Percentiles rank a stretch among this genome's conserved stretches.
phyloP scores from a whole-genome alignment of 1,140 invertebrate genomes.

The honey bee (Apis mellifera) region Amel_HAv3.1 CM009937.2:13982501-13983000 shows the following conservation, averaged over 20 bases:
- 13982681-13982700: constrained; percentile 51
- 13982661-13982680: constrained; percentile 72
- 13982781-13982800: too few relatives aligned
- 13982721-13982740: neutral
- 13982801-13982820: too few relatives aligned
- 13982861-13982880: neutral
- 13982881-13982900: neutral
- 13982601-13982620: constrained; percentile 61
- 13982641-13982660: constrained; percentile 64
- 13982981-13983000: constrained; percentile 24
- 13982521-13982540: constrained; percentile 74
- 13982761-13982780: neutral
- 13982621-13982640: constrained; percentile 40
- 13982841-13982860: too few relatives aligned
- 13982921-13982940: neutral
- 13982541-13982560: constrained; percentile 64
- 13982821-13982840: too few relatives aligned
- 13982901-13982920: neutral
- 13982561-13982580: constrained; percentile 77
- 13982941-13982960: constrained; percentile 14
- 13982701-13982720: constrained; percentile 21
- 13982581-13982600: constrained; percentile 68
- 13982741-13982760: neutral
- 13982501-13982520: constrained; percentile 48
- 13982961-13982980: constrained; percentile 13